These are phyloP conservation scores for Sebastes vulpes DNA, from an alignment of 2,797 vertebrate genomes.

Conservation along the genomic window DNA sequence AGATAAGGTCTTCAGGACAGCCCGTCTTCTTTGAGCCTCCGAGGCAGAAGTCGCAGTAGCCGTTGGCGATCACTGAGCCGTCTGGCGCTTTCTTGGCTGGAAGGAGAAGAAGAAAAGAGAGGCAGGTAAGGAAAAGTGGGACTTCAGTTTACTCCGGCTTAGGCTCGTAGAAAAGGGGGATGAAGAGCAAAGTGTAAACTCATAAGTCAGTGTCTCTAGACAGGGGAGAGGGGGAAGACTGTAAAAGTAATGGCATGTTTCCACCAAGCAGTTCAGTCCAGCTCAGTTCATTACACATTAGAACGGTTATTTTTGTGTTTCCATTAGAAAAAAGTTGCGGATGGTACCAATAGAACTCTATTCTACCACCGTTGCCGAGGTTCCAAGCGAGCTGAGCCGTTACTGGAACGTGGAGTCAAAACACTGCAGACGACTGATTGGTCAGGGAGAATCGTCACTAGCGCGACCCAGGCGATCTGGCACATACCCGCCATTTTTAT, in stretches of 20 bases:
- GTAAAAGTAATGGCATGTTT: not conserved
- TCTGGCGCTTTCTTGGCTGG: constrained; percentile 94
- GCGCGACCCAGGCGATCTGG: too few relatives aligned
- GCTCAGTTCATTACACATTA: too few relatives aligned
- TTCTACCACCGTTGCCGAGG: too few relatives aligned
- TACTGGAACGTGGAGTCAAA: too few relatives aligned
- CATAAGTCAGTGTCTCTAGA: constrained; percentile 33
- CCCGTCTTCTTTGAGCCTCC: constrained; percentile 96
- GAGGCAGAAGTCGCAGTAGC: constrained; percentile 96
- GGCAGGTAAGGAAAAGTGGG: constrained; percentile 13
- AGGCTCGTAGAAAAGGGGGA: not conserved
- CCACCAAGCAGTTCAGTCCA: too few relatives aligned
- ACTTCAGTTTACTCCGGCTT: not conserved
- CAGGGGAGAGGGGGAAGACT: constrained; percentile 4
- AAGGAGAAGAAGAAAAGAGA: constrained; percentile 33
- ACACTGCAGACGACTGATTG: too few relatives aligned
- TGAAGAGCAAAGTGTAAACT: constrained; percentile 43
- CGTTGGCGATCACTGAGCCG: constrained; percentile 93
- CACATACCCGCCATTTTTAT: too few relatives aligned
- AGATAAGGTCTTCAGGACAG: constrained; percentile 96
- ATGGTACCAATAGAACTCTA: too few relatives aligned
- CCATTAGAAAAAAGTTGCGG: too few relatives aligned
- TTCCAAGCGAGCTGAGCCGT: too few relatives aligned
- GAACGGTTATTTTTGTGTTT: too few relatives aligned
- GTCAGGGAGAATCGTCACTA: too few relatives aligned